Base-by-base conservation (phyloP, 2,888 invertebrate species). In the Drosophila lutescens region DNA sequence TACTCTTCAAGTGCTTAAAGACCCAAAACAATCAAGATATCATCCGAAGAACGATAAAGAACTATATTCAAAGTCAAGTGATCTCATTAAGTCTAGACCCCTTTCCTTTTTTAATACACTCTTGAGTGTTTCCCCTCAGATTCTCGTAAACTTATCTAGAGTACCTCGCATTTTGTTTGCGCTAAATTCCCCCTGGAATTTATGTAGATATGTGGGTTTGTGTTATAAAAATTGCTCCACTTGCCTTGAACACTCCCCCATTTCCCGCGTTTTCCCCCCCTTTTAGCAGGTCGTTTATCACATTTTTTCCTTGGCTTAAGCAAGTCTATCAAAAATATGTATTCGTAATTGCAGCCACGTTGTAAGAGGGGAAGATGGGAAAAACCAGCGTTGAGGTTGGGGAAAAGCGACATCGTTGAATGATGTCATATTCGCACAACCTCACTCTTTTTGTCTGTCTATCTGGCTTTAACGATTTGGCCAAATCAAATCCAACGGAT, bases 321-420 rank as follows among this genome's bases (percentile, higher is more conserved):
- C 72, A 70, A 63, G 63, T 71, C 75, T 66, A 86, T 74, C 47
- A 72, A 65, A 79, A 69, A 74, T 61, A 69, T 82, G 69, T 58
- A 61, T 58, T 67, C 75, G 83, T 82, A 83, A 79, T 79, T 82
- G 77, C 49, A 74, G 76, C 51, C 32, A 61, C 40, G 59, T 43
- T 54, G 51, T 60, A 40, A 41, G 53, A n/a, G 49, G 66, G 53
- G 23, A 17, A 26, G 49, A 20, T 55, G 59, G 26, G 17, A 36
- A 40, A 40, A 30, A 13, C 38, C 38, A 57, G 61, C 26, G 40
- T 17, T 12, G 41, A 47, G 60, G 58, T 80, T 70, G 71, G 60
- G 84, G 70, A 83, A 88, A 83, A 78, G 70, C 78, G 81, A 67
- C 86, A 76, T 66, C 84, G 80, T 73, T 76, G 84, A 80, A 88